These are phyloP conservation scores for Hycleus cichorii DNA, from an alignment of 1,140 invertebrate species.

Conservation along the genomic window DNA sequence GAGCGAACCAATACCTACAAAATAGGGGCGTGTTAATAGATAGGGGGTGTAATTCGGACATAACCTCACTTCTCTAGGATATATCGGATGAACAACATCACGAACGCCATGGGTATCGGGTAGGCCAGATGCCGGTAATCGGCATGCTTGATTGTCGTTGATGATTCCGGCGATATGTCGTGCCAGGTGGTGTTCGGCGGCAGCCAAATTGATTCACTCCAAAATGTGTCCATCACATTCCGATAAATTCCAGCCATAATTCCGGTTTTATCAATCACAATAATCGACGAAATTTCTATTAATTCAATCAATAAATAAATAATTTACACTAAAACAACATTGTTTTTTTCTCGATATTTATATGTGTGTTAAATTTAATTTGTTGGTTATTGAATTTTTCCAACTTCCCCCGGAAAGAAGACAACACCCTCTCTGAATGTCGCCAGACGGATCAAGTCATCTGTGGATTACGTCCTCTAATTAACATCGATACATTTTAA, in stretches of 20 bases:
- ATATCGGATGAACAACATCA: conserved; percentile 66
- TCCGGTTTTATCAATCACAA: no score
- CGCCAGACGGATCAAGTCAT: no score
- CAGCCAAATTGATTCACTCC: conserved; percentile 78
- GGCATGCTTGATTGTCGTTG: conserved; percentile 67
- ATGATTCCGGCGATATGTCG: conserved; percentile 72
- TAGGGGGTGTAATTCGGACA: conserved; percentile 1
- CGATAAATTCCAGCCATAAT: conserved; percentile 12
- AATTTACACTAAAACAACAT: no score
- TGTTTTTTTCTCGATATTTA: no score
- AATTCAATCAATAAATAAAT: no score
- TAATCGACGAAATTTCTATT: no score
- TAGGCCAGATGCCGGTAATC: conserved; percentile 75
- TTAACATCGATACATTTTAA: no score
- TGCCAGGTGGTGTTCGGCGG: conserved; percentile 85
- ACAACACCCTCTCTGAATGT: no score
- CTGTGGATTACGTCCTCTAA: no score
- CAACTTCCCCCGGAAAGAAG: no score
- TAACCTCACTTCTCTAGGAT: conserved; percentile 63
- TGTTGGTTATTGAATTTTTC: no score
- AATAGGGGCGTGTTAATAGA: not conserved
- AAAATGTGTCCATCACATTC: conserved; percentile 54
- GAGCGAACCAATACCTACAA: conserved; percentile 65
- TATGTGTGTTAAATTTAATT: no score
- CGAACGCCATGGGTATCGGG: conserved; percentile 72